These are phyloP conservation scores for Drosophila sucinea DNA, from an alignment of 1,140 invertebrate genomes.

Conservation along the genomic window DNA sequence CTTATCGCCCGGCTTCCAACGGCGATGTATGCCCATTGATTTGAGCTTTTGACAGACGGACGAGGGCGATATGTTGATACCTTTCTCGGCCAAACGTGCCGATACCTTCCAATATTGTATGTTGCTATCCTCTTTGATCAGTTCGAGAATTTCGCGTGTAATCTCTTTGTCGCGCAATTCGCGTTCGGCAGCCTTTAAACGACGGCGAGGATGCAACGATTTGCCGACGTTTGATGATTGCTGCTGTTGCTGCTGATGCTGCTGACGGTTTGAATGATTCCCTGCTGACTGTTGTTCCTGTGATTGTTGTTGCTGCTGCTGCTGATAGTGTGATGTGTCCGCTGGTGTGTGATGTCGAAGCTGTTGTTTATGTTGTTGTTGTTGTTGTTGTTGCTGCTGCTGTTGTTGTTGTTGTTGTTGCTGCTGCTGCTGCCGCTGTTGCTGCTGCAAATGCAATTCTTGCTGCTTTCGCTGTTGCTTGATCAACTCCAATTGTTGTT, in stretches of 20 bases:
- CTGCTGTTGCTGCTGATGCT: background rate
- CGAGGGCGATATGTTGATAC: slow-evolving; percentile 78
- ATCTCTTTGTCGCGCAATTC: slow-evolving; percentile 79
- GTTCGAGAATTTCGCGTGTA: slow-evolving; percentile 80
- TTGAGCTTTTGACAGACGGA: slow-evolving; percentile 82
- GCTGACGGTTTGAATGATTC: background rate
- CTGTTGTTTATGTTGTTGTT: slow-evolving; percentile 51
- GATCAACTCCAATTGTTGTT: slow-evolving; percentile 29
- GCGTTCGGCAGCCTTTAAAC: slow-evolving; percentile 74
- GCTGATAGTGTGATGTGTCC: slow-evolving; percentile 67
- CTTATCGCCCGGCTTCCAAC: slow-evolving; percentile 81
- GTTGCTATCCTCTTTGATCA: slow-evolving; percentile 81
- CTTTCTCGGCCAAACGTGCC: slow-evolving; percentile 78
- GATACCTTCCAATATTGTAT: slow-evolving; percentile 82
- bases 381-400: slow-evolving; percentile 32
- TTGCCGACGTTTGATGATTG: slow-evolving; percentile 33
- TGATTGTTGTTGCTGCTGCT: slow-evolving; percentile 55
- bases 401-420: slow-evolving; percentile 49
- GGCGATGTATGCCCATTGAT: slow-evolving; percentile 79
- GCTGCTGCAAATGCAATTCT: slow-evolving; percentile 37
- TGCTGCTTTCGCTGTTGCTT: slow-evolving; percentile 49
- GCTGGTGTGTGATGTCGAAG: slow-evolving; percentile 52
- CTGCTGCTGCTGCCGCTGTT: slow-evolving; percentile 34
- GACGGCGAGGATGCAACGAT: slow-evolving; percentile 67
- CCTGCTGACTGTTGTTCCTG: slow-evolving; percentile 3